Evolutionary conservation across 2,113 vertebrate species (phyloP).

Genomic region (Cebidichthys violaceus): DNA sequence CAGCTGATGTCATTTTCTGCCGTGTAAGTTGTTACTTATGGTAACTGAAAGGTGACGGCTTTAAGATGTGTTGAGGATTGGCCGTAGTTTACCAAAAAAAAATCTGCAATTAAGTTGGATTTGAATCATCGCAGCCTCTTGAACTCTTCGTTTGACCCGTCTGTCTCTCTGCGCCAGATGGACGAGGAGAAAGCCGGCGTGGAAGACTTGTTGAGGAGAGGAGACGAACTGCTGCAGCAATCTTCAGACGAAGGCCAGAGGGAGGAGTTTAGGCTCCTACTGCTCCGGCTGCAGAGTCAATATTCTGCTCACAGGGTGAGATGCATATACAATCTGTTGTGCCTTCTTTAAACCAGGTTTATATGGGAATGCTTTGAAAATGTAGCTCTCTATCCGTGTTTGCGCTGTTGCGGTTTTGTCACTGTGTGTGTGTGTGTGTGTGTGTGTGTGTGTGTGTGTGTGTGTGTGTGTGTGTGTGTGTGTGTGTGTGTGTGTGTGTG

Average conservation of each 20-base stretch:
- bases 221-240: slow-evolving; percentile 89
- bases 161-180: slow-evolving; percentile 80
- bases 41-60: not conserved
- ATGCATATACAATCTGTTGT: not conserved
- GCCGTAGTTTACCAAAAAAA: not conserved
- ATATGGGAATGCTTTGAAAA: not conserved
- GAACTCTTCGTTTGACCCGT: not conserved
- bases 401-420: not conserved
- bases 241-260: slow-evolving; percentile 86
- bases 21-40: not conserved
- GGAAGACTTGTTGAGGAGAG: slow-evolving; percentile 90
- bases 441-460: not conserved
- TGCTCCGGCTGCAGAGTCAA: slow-evolving; percentile 89
- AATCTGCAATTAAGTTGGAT: not conserved
- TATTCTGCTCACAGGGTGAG: slow-evolving; percentile 86
- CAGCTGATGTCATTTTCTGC: not conserved
- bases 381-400: not conserved
- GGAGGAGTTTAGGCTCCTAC: slow-evolving; percentile 87
- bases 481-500: not conserved
- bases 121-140: not conserved
- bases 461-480: not conserved
- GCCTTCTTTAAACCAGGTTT: not conserved
- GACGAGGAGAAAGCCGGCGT: slow-evolving; percentile 90
- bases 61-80: not conserved
- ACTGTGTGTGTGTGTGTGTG: not conserved